Conservation (phyloP, 2,113 vertebrate species). For the Puma concolor region DNA sequence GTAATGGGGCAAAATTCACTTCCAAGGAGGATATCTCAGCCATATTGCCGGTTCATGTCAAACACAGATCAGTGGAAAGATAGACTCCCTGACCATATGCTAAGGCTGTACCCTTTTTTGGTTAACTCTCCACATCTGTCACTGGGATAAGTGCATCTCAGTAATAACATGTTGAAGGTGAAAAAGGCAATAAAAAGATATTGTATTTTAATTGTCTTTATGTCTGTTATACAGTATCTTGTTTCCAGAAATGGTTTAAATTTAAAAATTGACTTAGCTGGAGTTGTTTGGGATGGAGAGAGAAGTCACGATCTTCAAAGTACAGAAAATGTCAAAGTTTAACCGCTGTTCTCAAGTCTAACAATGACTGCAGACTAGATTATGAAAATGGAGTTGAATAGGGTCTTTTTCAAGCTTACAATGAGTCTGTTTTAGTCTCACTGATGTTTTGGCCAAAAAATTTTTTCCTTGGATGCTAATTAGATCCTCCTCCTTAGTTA, state of each 20-base stretch:
- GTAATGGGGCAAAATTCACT: neutral
- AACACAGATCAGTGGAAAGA: neutral
- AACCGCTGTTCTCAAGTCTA: constrained; percentile 37
- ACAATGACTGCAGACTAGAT: constrained; percentile 36
- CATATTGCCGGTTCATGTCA: neutral
- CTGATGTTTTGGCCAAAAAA: constrained; percentile 60
- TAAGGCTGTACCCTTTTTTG: neutral
- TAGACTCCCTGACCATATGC: neutral
- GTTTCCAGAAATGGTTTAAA: constrained; percentile 51
- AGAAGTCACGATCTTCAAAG: neutral
- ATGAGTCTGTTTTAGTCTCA: constrained; percentile 60
- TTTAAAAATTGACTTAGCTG: constrained; percentile 8
- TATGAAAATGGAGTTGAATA: constrained; percentile 60
- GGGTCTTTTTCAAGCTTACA: constrained; percentile 67
- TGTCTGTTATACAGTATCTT: constrained; percentile 33
- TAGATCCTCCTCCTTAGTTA: constrained; percentile 6
- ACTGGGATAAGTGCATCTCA: constrained; percentile 34
- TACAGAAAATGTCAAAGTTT: constrained; percentile 64
- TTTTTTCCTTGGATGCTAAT: constrained; percentile 37
- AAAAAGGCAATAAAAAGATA: constrained; percentile 33
- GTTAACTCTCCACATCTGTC: constrained; percentile 1
- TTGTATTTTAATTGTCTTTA: constrained; percentile 29
- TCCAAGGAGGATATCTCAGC: neutral
- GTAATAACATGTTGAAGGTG: neutral
- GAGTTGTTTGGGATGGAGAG: neutral